Conservation (phyloP, 2,888 invertebrate genomes). For the Cordilura impudica region DNA sequence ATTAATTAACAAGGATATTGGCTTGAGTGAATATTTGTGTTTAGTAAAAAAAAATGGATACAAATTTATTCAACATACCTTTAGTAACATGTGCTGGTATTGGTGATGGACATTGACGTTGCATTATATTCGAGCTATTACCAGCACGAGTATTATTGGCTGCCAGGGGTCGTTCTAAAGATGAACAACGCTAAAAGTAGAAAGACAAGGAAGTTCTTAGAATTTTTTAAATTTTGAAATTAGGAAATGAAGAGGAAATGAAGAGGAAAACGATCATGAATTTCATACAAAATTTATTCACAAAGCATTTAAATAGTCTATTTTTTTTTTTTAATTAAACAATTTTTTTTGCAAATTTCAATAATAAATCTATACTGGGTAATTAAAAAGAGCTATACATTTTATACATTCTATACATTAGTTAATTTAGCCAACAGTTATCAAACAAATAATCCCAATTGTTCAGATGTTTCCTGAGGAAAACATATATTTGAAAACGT, state of each 20-base stretch:
- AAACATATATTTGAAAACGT: too few species aligned
- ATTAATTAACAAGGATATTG: slow-evolving; percentile 65
- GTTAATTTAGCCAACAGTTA: too few species aligned
- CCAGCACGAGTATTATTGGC: slow-evolving; percentile 76
- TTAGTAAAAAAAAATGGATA: slow-evolving; percentile 13
- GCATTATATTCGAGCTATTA: slow-evolving; percentile 75
- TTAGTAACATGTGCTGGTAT: slow-evolving; percentile 88
- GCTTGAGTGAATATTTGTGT: slow-evolving; percentile 62
- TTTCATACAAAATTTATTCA: too few species aligned
- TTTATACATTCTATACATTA: too few species aligned
- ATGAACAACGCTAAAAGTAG: slow-evolving; percentile 85
- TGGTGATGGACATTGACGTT: slow-evolving; percentile 83
- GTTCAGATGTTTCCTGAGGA: too few species aligned
- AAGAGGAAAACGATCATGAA: not conserved
- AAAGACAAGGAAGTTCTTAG: not conserved
- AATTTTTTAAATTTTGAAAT: not conserved
- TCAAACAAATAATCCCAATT: too few species aligned
- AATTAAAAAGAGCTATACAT: too few species aligned
- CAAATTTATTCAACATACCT: slow-evolving; percentile 78
- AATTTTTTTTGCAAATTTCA: too few species aligned
- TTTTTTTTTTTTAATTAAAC: too few species aligned
- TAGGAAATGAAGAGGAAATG: not conserved
- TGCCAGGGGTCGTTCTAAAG: slow-evolving; percentile 87
- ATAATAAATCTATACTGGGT: too few species aligned
- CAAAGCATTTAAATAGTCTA: too few species aligned